A percentile compares a stretch with the other conserved stretches of the same genome.
These are phyloP conservation scores for Epizoanthus fatuus DNA, from an alignment of 92 coral and sea anemone species.

Conservation along the genomic window DNA sequence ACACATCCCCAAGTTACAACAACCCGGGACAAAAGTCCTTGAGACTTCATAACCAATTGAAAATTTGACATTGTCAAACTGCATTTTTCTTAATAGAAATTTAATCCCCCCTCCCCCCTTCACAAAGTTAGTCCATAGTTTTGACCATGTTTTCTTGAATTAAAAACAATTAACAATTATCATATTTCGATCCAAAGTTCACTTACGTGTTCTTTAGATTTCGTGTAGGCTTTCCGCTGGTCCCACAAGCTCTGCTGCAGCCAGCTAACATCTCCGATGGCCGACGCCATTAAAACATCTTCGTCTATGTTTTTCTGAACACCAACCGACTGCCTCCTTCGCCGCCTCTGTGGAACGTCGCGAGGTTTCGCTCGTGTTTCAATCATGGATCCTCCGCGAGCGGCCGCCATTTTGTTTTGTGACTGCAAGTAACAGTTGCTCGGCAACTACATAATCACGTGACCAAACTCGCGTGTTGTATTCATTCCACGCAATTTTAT, in stretches of 20 bases:
- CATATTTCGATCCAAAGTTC: neutral
- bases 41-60: too few species aligned
- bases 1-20: neutral
- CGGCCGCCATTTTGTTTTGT: constrained; percentile 18
- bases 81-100: too few species aligned
- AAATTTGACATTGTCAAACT: too few species aligned
- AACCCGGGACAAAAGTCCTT: neutral
- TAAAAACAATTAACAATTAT: neutral
- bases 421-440: constrained; percentile 14
- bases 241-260: constrained; percentile 94
- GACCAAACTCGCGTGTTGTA: constrained; percentile 1
- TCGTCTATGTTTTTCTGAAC: constrained; percentile 90
- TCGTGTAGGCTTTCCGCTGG: constrained; percentile 70
- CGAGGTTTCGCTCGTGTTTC: constrained; percentile 32
- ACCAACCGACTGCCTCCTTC: constrained; percentile 77
- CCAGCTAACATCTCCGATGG: constrained; percentile 97
- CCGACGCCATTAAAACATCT: constrained; percentile 95
- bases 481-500: too few species aligned
- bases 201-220: constrained; percentile 89
- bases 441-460: constrained; percentile 36
- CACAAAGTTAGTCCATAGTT: too few species aligned
- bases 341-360: constrained; percentile 73
- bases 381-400: neutral
- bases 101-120: too few species aligned
- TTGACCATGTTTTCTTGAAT: too few species aligned